Evolutionary conservation across 2,797 vertebrate genomes (phyloP).

Genomic region (Lepus oiostolus): DNA sequence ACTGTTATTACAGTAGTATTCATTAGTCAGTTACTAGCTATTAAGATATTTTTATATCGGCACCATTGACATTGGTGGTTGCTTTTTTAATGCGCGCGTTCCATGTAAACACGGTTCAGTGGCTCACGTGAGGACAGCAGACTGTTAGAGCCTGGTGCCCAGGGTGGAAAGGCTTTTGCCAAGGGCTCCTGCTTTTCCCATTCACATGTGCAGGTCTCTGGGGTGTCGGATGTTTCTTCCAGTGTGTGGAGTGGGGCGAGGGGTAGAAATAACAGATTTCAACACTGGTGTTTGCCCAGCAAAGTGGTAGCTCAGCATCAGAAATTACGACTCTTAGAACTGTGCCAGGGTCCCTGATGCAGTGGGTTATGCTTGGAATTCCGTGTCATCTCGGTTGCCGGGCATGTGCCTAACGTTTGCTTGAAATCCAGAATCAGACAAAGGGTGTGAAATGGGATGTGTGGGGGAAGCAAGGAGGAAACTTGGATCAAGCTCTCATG

Average conservation of each 20-base stretch:
- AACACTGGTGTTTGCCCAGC: slow-evolving; percentile 74
- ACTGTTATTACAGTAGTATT: slow-evolving; percentile 90
- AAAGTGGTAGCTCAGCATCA: slow-evolving; percentile 75
- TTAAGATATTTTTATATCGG: slow-evolving; percentile 91
- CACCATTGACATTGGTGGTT: slow-evolving; percentile 88
- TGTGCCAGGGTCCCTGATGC: slow-evolving; percentile 58
- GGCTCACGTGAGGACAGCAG: slow-evolving; percentile 73
- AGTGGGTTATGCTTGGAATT: slow-evolving; percentile 66
- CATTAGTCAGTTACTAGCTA: slow-evolving; percentile 91
- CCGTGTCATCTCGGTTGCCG: slow-evolving; percentile 58
- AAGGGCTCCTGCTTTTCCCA: slow-evolving; percentile 50
- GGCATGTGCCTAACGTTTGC: slow-evolving; percentile 45
- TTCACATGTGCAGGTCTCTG: slow-evolving; percentile 76
- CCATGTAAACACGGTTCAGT: slow-evolving; percentile 88
- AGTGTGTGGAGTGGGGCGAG: slow-evolving; percentile 68
- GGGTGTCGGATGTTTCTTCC: slow-evolving; percentile 76
- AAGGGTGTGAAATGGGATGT: slow-evolving; percentile 52
- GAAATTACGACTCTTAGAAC: slow-evolving; percentile 72
- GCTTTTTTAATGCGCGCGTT: slow-evolving; percentile 89
- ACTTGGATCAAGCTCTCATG: not conserved
- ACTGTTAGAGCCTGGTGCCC: slow-evolving; percentile 77
- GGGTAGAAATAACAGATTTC: slow-evolving; percentile 78
- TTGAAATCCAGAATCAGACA: slow-evolving; percentile 65
- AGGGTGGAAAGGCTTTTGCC: slow-evolving; percentile 63
- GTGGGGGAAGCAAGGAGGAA: slow-evolving; percentile 4